Conservation (phyloP, 2,797 vertebrate genomes). For the Salmo trutta region DNA sequence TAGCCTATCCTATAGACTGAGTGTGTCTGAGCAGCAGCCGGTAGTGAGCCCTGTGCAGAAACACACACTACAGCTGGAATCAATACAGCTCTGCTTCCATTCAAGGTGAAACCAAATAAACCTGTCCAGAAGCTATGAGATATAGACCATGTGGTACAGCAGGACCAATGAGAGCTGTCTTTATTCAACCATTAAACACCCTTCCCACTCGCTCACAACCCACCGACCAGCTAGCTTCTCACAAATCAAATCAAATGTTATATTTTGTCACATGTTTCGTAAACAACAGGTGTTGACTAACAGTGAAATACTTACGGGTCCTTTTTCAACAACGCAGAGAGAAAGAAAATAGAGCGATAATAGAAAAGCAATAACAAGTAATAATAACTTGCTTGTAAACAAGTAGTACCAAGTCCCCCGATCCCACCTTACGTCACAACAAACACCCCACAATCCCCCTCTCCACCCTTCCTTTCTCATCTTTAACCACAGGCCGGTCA, state of each 20-base stretch:
- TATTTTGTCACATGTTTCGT: too few species aligned
- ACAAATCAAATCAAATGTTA: background rate
- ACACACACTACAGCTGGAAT: background rate
- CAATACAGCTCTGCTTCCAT: conserved; percentile 18
- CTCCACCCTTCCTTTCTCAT: too few species aligned
- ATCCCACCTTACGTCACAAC: background rate
- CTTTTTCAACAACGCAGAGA: too few species aligned
- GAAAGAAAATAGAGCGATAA: too few species aligned
- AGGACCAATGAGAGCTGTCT: conserved; percentile 72
- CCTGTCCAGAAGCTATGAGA: conserved; percentile 74
- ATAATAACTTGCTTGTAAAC: too few species aligned
- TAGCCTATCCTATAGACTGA: too few species aligned
- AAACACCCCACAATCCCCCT: background rate
- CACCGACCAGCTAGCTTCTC: background rate
- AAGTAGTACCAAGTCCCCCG: too few species aligned
- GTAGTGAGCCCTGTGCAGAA: too few species aligned
- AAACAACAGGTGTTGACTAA: too few species aligned
- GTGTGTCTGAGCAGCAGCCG: too few species aligned
- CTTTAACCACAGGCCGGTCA: background rate
- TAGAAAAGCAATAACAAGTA: too few species aligned
- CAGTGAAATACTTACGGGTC: too few species aligned
- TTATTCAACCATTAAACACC: conserved; percentile 77
- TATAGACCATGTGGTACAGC: conserved; percentile 69
- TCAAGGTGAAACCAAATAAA: conserved; percentile 68
- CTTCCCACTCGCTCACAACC: conserved; percentile 61